Evolutionary conservation across 2,113 vertebrate genomes (phyloP).

Genomic region (Antigone vipio): DNA sequence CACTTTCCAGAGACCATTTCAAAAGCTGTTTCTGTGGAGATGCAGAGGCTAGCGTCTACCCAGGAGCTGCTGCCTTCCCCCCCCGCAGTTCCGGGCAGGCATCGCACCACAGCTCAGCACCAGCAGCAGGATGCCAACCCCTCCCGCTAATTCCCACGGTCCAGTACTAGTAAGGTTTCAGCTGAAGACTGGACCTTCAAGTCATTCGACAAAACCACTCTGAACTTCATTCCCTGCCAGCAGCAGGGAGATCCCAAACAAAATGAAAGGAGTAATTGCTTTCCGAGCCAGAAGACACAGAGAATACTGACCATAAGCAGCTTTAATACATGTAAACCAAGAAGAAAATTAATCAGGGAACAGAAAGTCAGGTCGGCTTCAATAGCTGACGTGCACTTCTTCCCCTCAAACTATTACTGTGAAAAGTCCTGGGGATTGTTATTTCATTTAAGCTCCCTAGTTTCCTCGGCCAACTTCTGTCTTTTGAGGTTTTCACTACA

Average conservation of each 20-base stretch:
- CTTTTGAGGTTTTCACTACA: neutral
- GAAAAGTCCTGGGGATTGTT: neutral
- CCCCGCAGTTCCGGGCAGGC: neutral
- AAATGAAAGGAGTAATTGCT: constrained; percentile 34
- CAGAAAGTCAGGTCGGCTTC: neutral
- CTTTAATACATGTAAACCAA: neutral
- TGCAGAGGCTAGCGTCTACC: rapidly evolving
- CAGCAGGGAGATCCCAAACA: neutral
- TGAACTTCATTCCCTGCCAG: neutral
- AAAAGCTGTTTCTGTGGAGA: neutral
- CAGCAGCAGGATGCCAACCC: neutral
- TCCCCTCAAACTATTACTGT: neutral
- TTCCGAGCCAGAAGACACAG: neutral
- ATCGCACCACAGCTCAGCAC: neutral
- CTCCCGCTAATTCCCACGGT: neutral
- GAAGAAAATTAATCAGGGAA: constrained; percentile 13
- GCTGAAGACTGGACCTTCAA: neutral
- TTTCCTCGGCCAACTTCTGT: neutral
- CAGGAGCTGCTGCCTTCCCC: rapidly evolving
- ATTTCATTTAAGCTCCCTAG: neutral
- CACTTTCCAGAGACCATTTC: neutral
- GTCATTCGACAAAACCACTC: neutral
- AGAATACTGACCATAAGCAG: constrained; percentile 4
- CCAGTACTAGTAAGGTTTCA: neutral
- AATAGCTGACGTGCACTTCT: neutral